A percentile compares a stretch with the other conserved stretches of the same genome.
These are phyloP conservation scores for Hyposoter dolosus DNA, from an alignment of 2,888 invertebrate genomes.

Conservation along the genomic window DNA sequence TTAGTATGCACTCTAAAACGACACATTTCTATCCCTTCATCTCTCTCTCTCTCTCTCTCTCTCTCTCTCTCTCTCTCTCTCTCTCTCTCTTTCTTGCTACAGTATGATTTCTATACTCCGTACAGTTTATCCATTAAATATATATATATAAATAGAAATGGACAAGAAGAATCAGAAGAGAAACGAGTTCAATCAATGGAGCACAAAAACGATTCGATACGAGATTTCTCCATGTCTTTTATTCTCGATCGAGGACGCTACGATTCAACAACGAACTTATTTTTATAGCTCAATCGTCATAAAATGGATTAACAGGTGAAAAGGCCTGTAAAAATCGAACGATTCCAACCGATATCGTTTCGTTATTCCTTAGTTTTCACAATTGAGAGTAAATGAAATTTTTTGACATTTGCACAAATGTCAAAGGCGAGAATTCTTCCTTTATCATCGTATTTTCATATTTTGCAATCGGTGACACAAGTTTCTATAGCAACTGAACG, in stretches of 20 bases:
- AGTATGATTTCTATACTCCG: slow-evolving; percentile 10
- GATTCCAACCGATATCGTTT: neutral
- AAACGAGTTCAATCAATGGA: slow-evolving; percentile 37
- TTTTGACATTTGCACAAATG: neutral
- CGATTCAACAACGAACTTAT: slow-evolving; percentile 23
- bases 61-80: neutral
- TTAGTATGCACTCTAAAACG: neutral
- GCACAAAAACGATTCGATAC: slow-evolving; percentile 48
- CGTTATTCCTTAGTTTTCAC: neutral
- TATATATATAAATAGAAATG: slow-evolving; percentile 14
- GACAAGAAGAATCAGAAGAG: neutral
- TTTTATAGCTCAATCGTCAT: slow-evolving; percentile 6
- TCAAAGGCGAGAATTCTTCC: neutral
- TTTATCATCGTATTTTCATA: neutral
- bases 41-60: neutral
- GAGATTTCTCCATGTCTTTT: slow-evolving; percentile 25
- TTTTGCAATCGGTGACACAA: neutral
- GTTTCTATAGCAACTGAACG: neutral
- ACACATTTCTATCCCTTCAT: neutral
- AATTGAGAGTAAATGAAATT: neutral
- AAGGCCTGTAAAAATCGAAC: neutral
- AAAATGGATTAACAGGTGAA: neutral
- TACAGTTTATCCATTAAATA: slow-evolving; percentile 14
- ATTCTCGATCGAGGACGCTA: slow-evolving; percentile 6
- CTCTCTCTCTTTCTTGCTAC: neutral